A percentile compares a stretch with the other conserved stretches of the same genome.
phyloP scores from a whole-genome alignment of 2,797 vertebrate species.

The Thunnus albacares region DNA sequence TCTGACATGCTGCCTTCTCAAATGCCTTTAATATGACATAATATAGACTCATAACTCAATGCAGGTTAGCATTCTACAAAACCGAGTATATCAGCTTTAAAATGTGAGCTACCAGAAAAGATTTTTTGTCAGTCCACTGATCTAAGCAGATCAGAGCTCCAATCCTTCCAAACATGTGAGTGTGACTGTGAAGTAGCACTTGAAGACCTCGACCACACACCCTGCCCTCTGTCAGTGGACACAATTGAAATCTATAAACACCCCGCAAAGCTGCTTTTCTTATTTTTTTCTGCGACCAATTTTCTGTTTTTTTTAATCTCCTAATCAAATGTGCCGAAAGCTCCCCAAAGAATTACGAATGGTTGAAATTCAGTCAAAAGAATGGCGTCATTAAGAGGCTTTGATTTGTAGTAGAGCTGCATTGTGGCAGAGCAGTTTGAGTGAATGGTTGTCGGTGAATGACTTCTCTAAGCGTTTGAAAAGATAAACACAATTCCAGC shows the following conservation, averaged over 20 bases:
- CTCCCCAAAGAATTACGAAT: slow-evolving; percentile 88
- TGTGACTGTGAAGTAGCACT: slow-evolving; percentile 92
- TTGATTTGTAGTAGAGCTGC: slow-evolving; percentile 62
- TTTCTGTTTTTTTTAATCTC: slow-evolving; percentile 81
- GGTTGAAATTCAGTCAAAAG: slow-evolving; percentile 86
- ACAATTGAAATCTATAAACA: slow-evolving; percentile 94
- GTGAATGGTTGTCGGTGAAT: slow-evolving; percentile 54
- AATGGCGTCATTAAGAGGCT: slow-evolving; percentile 88
- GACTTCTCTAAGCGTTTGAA: slow-evolving; percentile 62
- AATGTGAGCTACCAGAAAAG: slow-evolving; percentile 33
- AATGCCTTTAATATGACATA: slow-evolving; percentile 52
- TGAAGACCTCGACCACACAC: slow-evolving; percentile 89
- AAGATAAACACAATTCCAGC: slow-evolving; percentile 67
- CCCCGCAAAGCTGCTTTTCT: slow-evolving; percentile 88
- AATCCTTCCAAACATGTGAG: slow-evolving; percentile 74
- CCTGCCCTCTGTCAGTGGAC: slow-evolving; percentile 82
- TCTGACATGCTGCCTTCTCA: neutral
- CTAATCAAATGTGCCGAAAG: slow-evolving; percentile 91
- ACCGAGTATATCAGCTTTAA: slow-evolving; percentile 16
- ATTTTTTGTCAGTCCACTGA: slow-evolving; percentile 24
- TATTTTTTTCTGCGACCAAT: slow-evolving; percentile 74
- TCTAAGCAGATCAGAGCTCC: slow-evolving; percentile 50
- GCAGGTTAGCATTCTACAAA: slow-evolving; percentile 21
- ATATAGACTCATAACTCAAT: slow-evolving; percentile 34
- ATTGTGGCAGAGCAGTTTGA: slow-evolving; percentile 48